Conservation (phyloP, 2,113 vertebrate species). For the Sander vitreus region DNA sequence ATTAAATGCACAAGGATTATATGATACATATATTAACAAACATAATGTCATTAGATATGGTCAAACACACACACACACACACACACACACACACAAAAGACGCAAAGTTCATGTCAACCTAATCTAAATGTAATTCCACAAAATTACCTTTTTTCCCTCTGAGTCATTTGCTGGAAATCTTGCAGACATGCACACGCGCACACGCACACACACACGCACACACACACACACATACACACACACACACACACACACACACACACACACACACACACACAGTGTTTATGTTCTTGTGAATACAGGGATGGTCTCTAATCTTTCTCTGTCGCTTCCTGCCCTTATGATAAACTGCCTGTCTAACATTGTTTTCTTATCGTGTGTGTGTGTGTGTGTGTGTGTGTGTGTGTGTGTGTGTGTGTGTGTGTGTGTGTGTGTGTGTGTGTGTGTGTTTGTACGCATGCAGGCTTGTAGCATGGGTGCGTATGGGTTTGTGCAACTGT, state of each 20-base stretch:
- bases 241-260: constrained; percentile 26
- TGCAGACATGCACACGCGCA: constrained; percentile 13
- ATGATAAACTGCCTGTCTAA: constrained; percentile 82
- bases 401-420: constrained; percentile 21
- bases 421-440: constrained; percentile 14
- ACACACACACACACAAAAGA: neutral
- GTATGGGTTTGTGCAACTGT: constrained; percentile 14
- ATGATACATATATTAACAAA: constrained; percentile 53
- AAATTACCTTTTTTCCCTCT: constrained; percentile 43
- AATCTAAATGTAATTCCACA: constrained; percentile 37
- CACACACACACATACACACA: constrained; percentile 32
- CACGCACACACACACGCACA: constrained; percentile 25
- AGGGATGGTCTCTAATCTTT: constrained; percentile 73
- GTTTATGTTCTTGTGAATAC: constrained; percentile 62
- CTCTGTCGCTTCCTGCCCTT: constrained; percentile 77
- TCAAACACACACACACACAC: neutral
- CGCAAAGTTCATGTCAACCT: constrained; percentile 25
- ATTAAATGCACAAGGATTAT: constrained; percentile 55
- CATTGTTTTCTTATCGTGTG: constrained; percentile 76
- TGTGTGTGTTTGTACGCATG: constrained; percentile 6
- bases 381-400: constrained; percentile 37
- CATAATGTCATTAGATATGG: constrained; percentile 43
- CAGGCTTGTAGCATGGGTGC: constrained; percentile 16
- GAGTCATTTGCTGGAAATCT: constrained; percentile 59
- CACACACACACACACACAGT: constrained; percentile 29